Conservation (phyloP, 2,888 invertebrate genomes). For the Tenthredo livida region DNA sequence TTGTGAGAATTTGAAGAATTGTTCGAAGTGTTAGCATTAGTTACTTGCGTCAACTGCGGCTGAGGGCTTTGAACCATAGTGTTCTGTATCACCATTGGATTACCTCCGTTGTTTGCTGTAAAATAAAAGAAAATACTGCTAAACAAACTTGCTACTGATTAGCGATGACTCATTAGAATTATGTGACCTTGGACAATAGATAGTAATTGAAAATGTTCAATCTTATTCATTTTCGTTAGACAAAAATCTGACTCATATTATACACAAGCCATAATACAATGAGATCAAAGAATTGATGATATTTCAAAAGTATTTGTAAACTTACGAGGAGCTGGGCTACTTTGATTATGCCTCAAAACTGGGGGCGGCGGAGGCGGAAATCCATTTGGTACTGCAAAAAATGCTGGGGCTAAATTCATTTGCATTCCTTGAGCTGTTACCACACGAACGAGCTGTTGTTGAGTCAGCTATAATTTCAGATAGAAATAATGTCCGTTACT, state of each 20-base stretch:
- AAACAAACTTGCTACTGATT: neutral
- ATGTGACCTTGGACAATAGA: neutral
- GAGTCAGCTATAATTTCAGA: constrained; percentile 72
- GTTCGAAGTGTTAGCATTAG: constrained; percentile 60
- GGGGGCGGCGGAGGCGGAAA: constrained; percentile 75
- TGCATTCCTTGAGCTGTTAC: constrained; percentile 83
- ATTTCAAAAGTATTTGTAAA: constrained; percentile 44
- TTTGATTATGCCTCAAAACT: constrained; percentile 75
- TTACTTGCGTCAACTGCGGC: constrained; percentile 72
- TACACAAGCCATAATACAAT: neutral
- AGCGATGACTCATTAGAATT: neutral
- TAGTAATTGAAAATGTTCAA: neutral
- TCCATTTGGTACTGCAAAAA: constrained; percentile 77
- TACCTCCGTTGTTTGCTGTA: constrained; percentile 72
- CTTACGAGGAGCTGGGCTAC: constrained; percentile 76
- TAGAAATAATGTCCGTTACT: constrained; percentile 37
- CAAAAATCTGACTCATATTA: neutral
- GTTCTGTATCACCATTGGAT: constrained; percentile 76
- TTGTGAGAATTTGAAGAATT: constrained; percentile 66
- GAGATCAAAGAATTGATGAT: neutral
- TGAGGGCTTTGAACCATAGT: constrained; percentile 76
- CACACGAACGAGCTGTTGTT: constrained; percentile 82
- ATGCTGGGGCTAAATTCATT: constrained; percentile 77
- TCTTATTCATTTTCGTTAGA: neutral
- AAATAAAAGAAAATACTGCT: constrained; percentile 49